Evolutionary conservation across 2,888 invertebrate genomes (phyloP), one percentile per base, ranked within the genome.

Genomic region (Chrysotoxum bicinctum): DNA sequence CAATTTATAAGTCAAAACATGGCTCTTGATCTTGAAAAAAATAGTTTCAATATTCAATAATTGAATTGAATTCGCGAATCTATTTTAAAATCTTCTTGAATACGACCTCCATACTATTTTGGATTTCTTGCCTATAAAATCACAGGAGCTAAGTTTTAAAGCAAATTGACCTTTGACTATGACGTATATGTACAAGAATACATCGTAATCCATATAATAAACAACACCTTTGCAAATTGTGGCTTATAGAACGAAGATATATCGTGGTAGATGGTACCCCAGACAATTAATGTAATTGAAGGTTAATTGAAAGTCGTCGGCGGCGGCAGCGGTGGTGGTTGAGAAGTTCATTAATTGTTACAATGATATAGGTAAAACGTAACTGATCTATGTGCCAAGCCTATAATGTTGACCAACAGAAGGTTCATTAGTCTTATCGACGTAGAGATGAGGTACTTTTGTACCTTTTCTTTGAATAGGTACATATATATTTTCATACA

Each of bases 291-390:
- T 68, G 76, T 80, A 80, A 85, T 85, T 85, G 84, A 85, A 85
- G 84, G 80, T 85, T 85, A 85, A 85, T 85, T 80, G 84, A 80
- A 85, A 80, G 84, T 72, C 66, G 43, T 60, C 21, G 62, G n/a
- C 5, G 4, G 48, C 3, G 45, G 3, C 58, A 62, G 78, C 75
- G 37, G 70, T 58, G 64, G 30, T 76, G 32, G 64, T 76, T 66
- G 72, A 72, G 58, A 10, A 68, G 21, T 85, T 80, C 62, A 80
- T 76, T 85, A 76, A 73, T 85, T 80, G 76, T 76, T 66, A 70
- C 40, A 75, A 72, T 75, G 66, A 83, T 54, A 45, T 30, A 50
- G 54, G 56, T 69, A 68, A 45, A 40, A 19, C 50, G 50, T n/a
- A 30, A 40, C 5, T 50, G 64, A 19, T 52, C 60, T 54, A 43